phyloP scores from a whole-genome alignment of 2,797 vertebrate genomes.

The Sebastiscus tertius region DNA sequence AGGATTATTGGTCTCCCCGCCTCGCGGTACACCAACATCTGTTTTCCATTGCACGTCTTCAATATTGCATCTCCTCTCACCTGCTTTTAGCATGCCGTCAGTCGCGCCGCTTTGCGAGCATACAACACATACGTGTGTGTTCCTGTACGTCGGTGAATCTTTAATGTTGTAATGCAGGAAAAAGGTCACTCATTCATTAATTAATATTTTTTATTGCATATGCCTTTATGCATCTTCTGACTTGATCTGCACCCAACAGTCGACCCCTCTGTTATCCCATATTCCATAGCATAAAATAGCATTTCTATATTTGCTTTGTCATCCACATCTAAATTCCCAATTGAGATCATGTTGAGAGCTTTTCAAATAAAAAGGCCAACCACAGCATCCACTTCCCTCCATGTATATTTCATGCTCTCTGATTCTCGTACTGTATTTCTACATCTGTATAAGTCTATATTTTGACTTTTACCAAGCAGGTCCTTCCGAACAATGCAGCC shows the following conservation, averaged over 20 bases:
- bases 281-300: constrained; percentile 35
- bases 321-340: constrained; percentile 63
- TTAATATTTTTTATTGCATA: not conserved
- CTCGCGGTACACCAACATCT: constrained; percentile 46
- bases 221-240: not conserved
- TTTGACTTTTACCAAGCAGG: constrained; percentile 56
- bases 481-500: constrained; percentile 68
- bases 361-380: constrained; percentile 64
- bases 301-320: constrained; percentile 69
- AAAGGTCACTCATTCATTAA: not conserved
- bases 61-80: constrained; percentile 58
- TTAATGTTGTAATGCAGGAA: not conserved
- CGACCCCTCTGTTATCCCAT: not conserved
- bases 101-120: constrained; percentile 1
- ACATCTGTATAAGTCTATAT: constrained; percentile 72
- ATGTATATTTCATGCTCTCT: constrained; percentile 78
- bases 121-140: not conserved
- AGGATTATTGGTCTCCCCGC: constrained; percentile 23
- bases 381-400: constrained; percentile 64
- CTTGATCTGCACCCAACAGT: not conserved
- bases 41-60: constrained; percentile 46
- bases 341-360: constrained; percentile 74
- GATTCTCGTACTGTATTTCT: constrained; percentile 76
- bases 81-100: constrained; percentile 39
- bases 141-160: not conserved